phyloP scores from a whole-genome alignment of 2,888 invertebrate species.

The Conus canariensis region DNA sequence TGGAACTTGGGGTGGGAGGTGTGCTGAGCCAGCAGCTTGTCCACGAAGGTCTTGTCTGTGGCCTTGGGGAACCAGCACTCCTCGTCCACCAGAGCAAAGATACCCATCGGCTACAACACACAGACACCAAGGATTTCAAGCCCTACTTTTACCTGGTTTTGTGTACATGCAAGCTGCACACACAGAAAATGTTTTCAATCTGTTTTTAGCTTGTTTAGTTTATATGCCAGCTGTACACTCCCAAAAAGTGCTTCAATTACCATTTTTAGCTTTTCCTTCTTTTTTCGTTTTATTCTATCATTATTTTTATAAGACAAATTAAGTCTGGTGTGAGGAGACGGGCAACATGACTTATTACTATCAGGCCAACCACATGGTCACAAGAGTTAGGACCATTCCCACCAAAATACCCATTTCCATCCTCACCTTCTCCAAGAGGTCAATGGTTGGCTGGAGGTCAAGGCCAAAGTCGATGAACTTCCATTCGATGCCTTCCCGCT shows the following conservation, averaged over 20 bases:
- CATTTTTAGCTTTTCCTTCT: too few species aligned
- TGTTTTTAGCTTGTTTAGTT: too few species aligned
- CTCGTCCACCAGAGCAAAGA: conserved; percentile 98
- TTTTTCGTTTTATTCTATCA: too few species aligned
- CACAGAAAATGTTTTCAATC: not conserved
- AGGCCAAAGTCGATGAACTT: conserved; percentile 99
- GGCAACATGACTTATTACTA: too few species aligned
- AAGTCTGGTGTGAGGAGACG: too few species aligned
- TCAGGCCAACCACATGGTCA: too few species aligned
- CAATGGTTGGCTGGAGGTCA: conserved; percentile 99
- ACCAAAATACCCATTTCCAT: too few species aligned
- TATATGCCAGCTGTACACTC: too few species aligned
- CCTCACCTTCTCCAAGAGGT: conserved; percentile 94
- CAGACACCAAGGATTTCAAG: not conserved
- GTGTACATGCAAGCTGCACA: not conserved
- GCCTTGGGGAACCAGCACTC: conserved; percentile 99
- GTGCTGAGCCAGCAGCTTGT: conserved; percentile 97
- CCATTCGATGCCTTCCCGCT: conserved; percentile 99
- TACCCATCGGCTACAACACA: conserved; percentile 91
- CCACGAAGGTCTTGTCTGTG: conserved; percentile 98
- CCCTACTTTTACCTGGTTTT: too few species aligned
- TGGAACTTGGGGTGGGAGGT: conserved; percentile 98
- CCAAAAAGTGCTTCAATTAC: too few species aligned
- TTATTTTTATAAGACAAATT: too few species aligned
- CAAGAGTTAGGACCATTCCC: too few species aligned